Percentiles rank a stretch among this genome's conserved stretches.
phyloP scores from a whole-genome alignment of 2,797 vertebrate species.

The Sylvia borin region DNA sequence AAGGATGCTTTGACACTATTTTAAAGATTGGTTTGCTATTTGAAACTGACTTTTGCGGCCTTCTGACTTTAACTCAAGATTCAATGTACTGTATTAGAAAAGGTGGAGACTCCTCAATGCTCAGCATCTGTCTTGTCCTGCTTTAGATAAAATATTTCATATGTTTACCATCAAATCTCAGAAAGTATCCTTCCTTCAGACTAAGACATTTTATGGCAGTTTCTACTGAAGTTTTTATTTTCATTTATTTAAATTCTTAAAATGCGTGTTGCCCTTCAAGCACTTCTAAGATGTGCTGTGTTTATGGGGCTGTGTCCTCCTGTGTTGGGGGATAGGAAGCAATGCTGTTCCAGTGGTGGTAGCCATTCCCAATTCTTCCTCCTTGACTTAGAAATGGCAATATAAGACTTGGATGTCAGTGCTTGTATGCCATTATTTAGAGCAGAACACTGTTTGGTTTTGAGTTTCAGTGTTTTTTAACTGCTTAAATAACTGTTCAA shows the following conservation, averaged over 20 bases:
- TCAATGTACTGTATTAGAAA: neutral
- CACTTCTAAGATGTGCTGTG: neutral
- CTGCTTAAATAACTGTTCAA: neutral
- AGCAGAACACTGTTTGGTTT: neutral
- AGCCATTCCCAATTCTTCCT: neutral
- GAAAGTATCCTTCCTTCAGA: neutral
- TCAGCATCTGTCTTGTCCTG: neutral
- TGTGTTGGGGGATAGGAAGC: neutral
- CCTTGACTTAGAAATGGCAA: neutral
- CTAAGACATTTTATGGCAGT: neutral
- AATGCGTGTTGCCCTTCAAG: neutral
- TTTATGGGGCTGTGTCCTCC: neutral
- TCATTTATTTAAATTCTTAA: neutral
- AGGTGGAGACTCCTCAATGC: neutral
- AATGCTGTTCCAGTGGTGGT: neutral
- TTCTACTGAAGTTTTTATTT: neutral
- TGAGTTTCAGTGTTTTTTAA: neutral
- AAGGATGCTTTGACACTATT: neutral
- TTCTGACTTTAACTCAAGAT: neutral
- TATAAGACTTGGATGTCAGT: neutral
- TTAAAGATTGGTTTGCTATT: neutral
- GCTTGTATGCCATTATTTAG: neutral
- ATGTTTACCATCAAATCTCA: neutral
- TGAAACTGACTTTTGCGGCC: neutral
- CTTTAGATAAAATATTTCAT: neutral